Evolutionary conservation across 2,888 invertebrate species (phyloP), one percentile per base, ranked within the genome.

Genomic region (Drosophila picticornis): DNA sequence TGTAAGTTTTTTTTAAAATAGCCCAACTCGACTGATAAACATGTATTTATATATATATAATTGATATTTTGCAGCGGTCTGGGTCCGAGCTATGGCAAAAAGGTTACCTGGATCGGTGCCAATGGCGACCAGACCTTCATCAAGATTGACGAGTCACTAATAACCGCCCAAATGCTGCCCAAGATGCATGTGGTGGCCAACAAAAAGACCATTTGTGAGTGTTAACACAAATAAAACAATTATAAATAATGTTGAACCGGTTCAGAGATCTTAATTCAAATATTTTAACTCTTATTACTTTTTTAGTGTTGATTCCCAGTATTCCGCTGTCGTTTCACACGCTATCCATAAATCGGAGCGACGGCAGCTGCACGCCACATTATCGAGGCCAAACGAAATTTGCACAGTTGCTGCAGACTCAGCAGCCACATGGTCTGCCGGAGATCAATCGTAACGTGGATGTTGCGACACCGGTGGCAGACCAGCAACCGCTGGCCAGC

Each of bases 51-150:
- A n/a, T 31, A 19, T 31, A 5, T 11, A 25, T 34, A 3, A 31
- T 16, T 16, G 9, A 3, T 29, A 16, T 38, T 4, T 59, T 69
- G 0, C 40, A 94, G 95, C 75, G 94, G 95, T 50, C 94, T 96
- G 43, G 99, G 99, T 0, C 96, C 97, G 0, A 95, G 96, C 67
- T 96, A 96, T 94, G 97, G 98, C 0, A 96, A 98, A 81, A 95
- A 97, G 86, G 99, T 98, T 0, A 97, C 97, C 0, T 98, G 98
- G 98, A 95, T 99, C 22, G 97, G 97, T 1, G 98, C 99, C 6
- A 97, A 97, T n/a, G 98, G 98, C 0, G 99, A 99, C 94, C 97
- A 98, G 93, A 99, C 99, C 2, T 98, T 97, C 91, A 95, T 99
- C 57, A 97, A 97, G 93, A 96, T 98, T 62, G 98, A 98, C 81